phyloP scores from a whole-genome alignment of 2,888 invertebrate species.

The Pollenia angustigena region DNA sequence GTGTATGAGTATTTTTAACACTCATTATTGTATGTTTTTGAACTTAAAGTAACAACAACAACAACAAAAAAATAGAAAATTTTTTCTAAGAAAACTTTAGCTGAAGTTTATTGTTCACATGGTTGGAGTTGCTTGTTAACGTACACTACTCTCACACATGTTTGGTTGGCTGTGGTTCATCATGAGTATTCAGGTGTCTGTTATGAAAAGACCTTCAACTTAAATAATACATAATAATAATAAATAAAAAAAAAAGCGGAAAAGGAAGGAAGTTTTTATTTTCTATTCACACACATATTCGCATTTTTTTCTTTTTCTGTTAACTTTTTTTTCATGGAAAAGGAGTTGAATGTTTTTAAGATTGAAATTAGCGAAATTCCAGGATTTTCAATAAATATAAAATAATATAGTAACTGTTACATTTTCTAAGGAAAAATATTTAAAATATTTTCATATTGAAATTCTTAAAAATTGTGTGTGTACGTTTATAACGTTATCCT shows the following conservation, averaged over 20 bases:
- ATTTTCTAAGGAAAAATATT: no score
- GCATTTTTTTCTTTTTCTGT: no score
- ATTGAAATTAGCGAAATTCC: no score
- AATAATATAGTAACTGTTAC: no score
- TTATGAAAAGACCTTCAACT: constrained; percentile 11
- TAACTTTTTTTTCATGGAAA: no score
- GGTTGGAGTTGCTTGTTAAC: neutral
- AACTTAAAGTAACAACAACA: constrained; percentile 5
- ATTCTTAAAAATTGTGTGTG: no score
- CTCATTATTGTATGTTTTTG: neutral
- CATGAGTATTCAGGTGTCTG: constrained; percentile 24
- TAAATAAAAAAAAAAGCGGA: constrained; percentile 10
- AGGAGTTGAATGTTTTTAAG: no score
- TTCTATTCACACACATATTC: neutral
- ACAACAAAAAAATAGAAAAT: neutral
- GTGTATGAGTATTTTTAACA: neutral
- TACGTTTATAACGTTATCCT: no score
- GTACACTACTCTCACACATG: neutral
- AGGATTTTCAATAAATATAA: no score
- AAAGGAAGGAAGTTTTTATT: constrained; percentile 37
- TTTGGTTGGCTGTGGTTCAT: neutral
- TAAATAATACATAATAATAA: neutral
- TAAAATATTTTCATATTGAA: no score
- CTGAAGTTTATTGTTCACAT: neutral
- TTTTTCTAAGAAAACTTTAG: constrained; percentile 8